These are phyloP conservation scores for Lamprologus speciosus DNA, from an alignment of 2,113 vertebrate genomes.

Conservation along the genomic window DNA sequence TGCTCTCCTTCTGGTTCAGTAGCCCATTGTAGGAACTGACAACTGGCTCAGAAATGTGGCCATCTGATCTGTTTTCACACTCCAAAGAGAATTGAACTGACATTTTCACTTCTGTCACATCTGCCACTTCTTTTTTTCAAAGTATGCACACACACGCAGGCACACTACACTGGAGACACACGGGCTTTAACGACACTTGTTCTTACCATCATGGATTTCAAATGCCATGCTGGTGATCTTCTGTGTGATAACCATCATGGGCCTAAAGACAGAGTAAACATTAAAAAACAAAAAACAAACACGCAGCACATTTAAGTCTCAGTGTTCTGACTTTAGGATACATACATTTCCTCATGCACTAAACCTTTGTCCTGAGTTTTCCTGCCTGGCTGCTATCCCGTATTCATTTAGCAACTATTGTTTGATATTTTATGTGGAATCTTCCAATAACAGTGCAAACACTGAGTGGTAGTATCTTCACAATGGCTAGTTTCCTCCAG, in stretches of 20 bases:
- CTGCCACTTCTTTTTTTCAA: neutral
- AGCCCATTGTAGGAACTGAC: neutral
- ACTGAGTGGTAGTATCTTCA: neutral
- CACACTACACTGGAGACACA: neutral
- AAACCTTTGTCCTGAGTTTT: neutral
- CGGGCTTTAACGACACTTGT: neutral
- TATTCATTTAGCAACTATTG: neutral
- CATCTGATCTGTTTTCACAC: neutral
- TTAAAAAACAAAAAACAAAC: neutral
- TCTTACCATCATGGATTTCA: conserved; percentile 94
- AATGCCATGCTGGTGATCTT: conserved; percentile 98
- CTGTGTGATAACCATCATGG: conserved; percentile 99
- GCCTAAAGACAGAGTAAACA: conserved; percentile 64
- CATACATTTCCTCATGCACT: neutral
- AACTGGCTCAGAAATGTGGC: neutral
- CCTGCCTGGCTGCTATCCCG: neutral
- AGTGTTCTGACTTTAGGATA: neutral
- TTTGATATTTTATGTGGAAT: neutral
- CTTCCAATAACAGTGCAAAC: neutral
- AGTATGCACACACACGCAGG: neutral
- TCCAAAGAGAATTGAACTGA: neutral
- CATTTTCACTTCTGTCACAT: conserved; percentile 3
- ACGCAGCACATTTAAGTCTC: neutral
- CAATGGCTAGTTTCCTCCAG: neutral
- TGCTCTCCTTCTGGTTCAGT: conserved; percentile 23